Conservation (phyloP, 2,113 vertebrate genomes). For the Ctenodactylus gundi region DNA sequence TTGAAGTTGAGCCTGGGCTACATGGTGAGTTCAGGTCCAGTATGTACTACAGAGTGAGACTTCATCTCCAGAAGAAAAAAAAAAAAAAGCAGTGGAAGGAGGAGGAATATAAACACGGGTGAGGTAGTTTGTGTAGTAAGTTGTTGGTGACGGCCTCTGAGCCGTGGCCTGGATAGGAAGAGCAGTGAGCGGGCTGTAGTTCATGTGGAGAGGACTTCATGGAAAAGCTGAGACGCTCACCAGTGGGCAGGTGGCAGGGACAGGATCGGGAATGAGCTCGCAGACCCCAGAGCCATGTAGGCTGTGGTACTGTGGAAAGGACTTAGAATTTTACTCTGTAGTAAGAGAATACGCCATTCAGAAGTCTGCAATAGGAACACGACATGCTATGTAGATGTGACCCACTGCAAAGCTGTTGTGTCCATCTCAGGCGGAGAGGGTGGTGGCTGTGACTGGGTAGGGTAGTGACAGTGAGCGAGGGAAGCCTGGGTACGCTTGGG, state of each 20-base stretch:
- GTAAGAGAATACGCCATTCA: not conserved
- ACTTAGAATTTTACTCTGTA: not conserved
- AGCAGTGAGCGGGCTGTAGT: not conserved
- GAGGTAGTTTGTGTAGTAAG: not conserved
- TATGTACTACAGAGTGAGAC: no score
- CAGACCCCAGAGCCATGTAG: not conserved
- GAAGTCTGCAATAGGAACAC: not conserved
- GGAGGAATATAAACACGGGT: no score
- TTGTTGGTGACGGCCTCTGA: not conserved
- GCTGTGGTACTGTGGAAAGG: no score
- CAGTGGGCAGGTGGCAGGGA: not conserved
- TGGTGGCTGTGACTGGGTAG: not conserved
- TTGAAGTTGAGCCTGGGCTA: no score
- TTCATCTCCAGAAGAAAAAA: no score
- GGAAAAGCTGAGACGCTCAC: not conserved
- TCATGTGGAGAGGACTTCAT: not conserved
- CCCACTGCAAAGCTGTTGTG: not conserved
- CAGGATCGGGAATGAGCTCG: not conserved
- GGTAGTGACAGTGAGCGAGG: fast-evolving
- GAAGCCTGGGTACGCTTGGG: not conserved
- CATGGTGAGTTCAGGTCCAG: no score
- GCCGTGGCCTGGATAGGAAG: not conserved
- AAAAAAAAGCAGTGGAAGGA: not conserved
- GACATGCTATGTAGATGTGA: not conserved
- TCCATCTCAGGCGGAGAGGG: not conserved